phyloP scores from a whole-genome alignment of 2,888 invertebrate species.

The Ophonus ardosiacus region DNA sequence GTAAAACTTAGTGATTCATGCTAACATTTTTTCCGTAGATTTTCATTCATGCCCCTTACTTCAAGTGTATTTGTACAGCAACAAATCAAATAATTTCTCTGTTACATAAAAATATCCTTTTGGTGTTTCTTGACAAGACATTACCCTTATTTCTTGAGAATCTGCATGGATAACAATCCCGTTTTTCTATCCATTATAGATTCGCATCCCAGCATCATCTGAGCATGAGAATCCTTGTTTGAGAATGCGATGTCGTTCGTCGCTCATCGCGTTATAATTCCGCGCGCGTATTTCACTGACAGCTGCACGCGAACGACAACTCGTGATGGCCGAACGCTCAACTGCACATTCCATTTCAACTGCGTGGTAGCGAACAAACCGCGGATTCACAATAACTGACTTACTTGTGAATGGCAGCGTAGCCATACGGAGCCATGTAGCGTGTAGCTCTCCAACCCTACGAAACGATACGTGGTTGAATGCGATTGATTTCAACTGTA shows the following conservation, averaged over 20 bases:
- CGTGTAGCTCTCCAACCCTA: neutral
- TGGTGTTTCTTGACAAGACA: neutral
- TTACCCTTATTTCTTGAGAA: neutral
- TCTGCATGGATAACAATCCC: neutral
- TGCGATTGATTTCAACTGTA: conserved; percentile 21
- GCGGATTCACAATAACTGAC: conserved; percentile 37
- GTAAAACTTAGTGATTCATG: too few relatives aligned
- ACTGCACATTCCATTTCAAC: conserved; percentile 48
- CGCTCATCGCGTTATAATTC: conserved; percentile 42
- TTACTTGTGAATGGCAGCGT: conserved; percentile 8
- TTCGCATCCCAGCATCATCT: neutral
- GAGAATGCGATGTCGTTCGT: neutral
- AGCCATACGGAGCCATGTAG: conserved; percentile 19
- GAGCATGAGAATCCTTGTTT: neutral
- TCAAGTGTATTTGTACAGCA: too few relatives aligned
- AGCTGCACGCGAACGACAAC: conserved; percentile 53
- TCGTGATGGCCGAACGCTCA: conserved; percentile 55
- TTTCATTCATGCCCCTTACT: too few relatives aligned
- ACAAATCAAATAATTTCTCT: too few relatives aligned
- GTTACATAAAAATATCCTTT: neutral
- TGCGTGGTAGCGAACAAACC: conserved; percentile 27
- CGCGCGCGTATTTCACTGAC: conserved; percentile 47
- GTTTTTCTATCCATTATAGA: neutral
- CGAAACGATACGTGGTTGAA: neutral
- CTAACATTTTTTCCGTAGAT: too few relatives aligned